Conservation (phyloP, 2,888 invertebrate genomes). For the Archaeoteleia sp. region DNA sequence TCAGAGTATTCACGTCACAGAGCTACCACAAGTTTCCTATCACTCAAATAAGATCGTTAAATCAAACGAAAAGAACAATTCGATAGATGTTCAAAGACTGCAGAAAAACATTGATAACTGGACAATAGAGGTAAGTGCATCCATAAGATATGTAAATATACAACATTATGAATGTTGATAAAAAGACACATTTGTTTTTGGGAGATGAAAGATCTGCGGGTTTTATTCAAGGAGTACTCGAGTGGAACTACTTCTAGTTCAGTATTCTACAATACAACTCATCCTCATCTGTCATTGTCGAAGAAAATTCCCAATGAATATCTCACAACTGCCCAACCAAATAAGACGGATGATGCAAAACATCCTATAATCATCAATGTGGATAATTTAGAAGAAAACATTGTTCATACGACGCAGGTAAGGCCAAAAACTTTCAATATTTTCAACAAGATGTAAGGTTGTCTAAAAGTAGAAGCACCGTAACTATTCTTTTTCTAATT, state of each 20-base stretch:
- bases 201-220: constrained; percentile 20
- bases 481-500: too few relatives aligned
- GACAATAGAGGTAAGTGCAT: constrained; percentile 77
- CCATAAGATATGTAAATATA: constrained; percentile 11
- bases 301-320: constrained; percentile 88
- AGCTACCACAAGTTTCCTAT: constrained; percentile 39
- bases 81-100: constrained; percentile 83
- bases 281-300: constrained; percentile 77
- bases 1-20: constrained; percentile 51
- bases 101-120: constrained; percentile 91
- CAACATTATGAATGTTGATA: background rate
- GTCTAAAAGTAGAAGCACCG: too few relatives aligned
- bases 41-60: constrained; percentile 4
- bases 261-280: constrained; percentile 62
- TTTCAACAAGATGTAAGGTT: too few relatives aligned
- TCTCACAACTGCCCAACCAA: constrained; percentile 78
- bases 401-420: too few relatives aligned
- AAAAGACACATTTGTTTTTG: background rate
- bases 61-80: constrained; percentile 67
- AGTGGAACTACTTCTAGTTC: constrained; percentile 62
- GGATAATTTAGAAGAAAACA: too few relatives aligned
- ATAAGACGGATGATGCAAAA: constrained; percentile 20
- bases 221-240: constrained; percentile 67
- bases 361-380: constrained; percentile 15
- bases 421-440: too few relatives aligned